These are phyloP conservation scores for Agrotis segetum DNA, from an alignment of 2,888 invertebrate genomes.

Conservation along the genomic window DNA sequence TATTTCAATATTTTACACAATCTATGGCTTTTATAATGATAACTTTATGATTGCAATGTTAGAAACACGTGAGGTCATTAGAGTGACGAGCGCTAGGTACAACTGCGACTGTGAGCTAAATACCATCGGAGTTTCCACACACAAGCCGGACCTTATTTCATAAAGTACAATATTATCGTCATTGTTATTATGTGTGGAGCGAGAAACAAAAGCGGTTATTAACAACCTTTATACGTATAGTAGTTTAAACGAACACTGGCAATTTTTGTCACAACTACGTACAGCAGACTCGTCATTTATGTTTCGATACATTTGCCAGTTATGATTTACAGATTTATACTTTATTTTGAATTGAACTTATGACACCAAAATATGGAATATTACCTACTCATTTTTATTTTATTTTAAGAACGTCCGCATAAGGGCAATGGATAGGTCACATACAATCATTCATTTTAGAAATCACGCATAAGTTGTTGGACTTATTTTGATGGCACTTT, in stretches of 20 bases:
- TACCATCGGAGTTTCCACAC: constrained; percentile 57
- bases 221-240: constrained; percentile 65
- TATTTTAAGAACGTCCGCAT: background rate
- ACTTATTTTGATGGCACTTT: constrained; percentile 47
- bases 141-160: constrained; percentile 60
- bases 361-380: background rate
- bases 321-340: constrained; percentile 39
- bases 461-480: constrained; percentile 33
- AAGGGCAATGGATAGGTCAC: constrained; percentile 15
- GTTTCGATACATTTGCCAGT: constrained; percentile 31
- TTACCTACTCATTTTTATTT: no score
- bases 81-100: constrained; percentile 26
- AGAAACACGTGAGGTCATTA: constrained; percentile 39
- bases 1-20: constrained; percentile 38
- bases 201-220: constrained; percentile 67
- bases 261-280: constrained; percentile 63
- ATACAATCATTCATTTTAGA: constrained; percentile 39
- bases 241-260: constrained; percentile 58
- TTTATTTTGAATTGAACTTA: constrained; percentile 16
- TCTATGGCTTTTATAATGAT: constrained; percentile 18
- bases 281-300: constrained; percentile 34
- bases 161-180: constrained; percentile 62
- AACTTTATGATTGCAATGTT: constrained; percentile 21
- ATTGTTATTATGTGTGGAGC: constrained; percentile 64
- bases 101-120: constrained; percentile 45